Evolutionary conservation across 2,888 invertebrate species (phyloP).

Genomic region (Phengaris arion): DNA sequence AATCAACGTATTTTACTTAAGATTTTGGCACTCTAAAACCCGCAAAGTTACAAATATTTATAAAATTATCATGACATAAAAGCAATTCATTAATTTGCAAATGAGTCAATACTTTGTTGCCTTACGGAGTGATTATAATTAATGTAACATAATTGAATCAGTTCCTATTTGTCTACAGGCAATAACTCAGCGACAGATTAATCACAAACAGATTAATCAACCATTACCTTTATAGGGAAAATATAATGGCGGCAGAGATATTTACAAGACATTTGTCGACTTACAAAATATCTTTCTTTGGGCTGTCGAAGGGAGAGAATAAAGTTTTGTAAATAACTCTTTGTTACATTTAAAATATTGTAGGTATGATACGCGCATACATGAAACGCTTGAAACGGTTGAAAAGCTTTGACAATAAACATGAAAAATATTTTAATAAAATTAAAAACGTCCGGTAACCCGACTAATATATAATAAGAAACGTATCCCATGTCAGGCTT

Average conservation of each 20-base stretch:
- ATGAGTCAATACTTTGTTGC: conserved; percentile 17
- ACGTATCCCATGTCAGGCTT: background rate
- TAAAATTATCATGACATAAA: background rate
- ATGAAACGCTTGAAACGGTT: too few relatives aligned
- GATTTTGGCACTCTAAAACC: too few relatives aligned
- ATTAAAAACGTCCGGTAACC: too few relatives aligned
- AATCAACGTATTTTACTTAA: too few relatives aligned
- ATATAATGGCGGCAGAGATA: conserved; percentile 33
- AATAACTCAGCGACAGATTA: conserved; percentile 35
- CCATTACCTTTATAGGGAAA: conserved; percentile 34
- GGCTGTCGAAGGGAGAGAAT: conserved; percentile 3
- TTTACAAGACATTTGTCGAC: conserved; percentile 24
- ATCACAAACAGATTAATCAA: conserved; percentile 40
- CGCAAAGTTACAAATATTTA: background rate
- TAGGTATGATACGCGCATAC: too few relatives aligned
- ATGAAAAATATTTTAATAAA: too few relatives aligned
- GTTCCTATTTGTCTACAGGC: conserved; percentile 26
- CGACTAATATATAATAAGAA: background rate
- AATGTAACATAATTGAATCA: conserved; percentile 25
- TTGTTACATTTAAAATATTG: background rate
- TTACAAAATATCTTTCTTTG: conserved; percentile 5
- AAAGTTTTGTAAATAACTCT: background rate
- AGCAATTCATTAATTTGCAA: background rate
- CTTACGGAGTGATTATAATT: conserved; percentile 19
- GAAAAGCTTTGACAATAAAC: too few relatives aligned